Base-by-base conservation (phyloP, 2,888 invertebrate genomes). In the Cheilosia variabilis region DNA sequence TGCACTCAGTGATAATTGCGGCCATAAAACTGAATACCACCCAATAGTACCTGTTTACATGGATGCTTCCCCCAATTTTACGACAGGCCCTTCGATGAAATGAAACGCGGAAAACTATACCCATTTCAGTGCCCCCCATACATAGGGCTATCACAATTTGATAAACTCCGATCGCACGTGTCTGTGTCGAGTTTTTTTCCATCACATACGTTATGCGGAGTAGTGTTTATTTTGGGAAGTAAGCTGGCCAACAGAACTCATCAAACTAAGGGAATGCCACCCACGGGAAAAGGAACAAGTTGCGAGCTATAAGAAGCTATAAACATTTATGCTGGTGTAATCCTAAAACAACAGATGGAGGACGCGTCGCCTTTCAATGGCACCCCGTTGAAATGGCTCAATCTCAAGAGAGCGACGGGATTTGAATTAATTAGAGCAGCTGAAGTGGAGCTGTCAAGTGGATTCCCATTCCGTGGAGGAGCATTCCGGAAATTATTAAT, bases 391-490 rank as follows among this genome's bases (percentile, higher is more conserved):
- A 34, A 72, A 86, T 66, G 57, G 76, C 80, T 86, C 72, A 65
- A 86, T 80, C 63, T 50, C 63, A 9, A 73, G 75, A 62, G 66
- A 52, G 52, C 22, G n/a, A 66, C 57, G 50, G 71, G 55, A 75
- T 52, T 24, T 69, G 69, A 65, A 71, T 75, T 69, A 63, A 69
- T 75, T 80, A 50, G 69, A 71, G 63, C 86, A 60, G 43, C 62
- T 72, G 76, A 81, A 86, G 81, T 80, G 86, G 53, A 47, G 47
- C 62, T 76, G 69, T 69, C 76, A 76, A 81, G 76, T 69, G 69
- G 68, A 62, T 63, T 50, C 6, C 15, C 34, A 3, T 4, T 37
- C 47, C 52, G 13, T 45, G 6, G 27, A 45, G 34, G 15, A 57
- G 57, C 37, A 57, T 19, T 31, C 22, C 7, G 52, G 52, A 52